Conservation (phyloP, 2,113 vertebrate species). For the Eulacestoma nigropectus region DNA sequence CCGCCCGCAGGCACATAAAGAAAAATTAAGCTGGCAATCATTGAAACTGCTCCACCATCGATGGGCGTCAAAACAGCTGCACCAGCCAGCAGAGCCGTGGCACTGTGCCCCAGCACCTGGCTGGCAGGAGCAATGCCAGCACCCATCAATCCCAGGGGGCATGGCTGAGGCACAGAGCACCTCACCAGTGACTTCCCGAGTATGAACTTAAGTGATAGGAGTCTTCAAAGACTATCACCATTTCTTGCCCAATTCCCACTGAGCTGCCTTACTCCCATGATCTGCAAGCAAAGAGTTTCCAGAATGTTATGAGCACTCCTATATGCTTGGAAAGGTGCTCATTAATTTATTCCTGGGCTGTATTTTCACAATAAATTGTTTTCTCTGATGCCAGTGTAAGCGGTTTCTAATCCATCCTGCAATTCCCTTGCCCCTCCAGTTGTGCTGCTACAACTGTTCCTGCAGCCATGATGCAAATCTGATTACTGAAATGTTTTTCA, state of each 20-base stretch:
- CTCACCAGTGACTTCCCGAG: not conserved
- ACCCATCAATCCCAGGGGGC: not conserved
- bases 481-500: not conserved
- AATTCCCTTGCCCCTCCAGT: slow-evolving; percentile 4
- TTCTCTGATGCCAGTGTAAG: not conserved
- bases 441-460: not conserved
- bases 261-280: not conserved
- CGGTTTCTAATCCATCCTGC: slow-evolving; percentile 21
- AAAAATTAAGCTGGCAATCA: not conserved
- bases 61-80: not conserved
- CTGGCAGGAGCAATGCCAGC: not conserved
- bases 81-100: not conserved
- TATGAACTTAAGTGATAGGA: not conserved
- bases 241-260: not conserved
- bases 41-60: fast-evolving
- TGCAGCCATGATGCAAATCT: not conserved
- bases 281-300: not conserved
- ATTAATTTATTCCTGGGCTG: not conserved
- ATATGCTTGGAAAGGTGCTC: not conserved
- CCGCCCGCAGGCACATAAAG: not conserved
- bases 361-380: not conserved
- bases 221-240: not conserved
- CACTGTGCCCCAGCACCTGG: not conserved
- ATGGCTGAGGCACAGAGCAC: not conserved
- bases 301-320: not conserved